Evolutionary conservation across 2,113 vertebrate genomes (phyloP).

Genomic region (Triplophysa tibetana): DNA sequence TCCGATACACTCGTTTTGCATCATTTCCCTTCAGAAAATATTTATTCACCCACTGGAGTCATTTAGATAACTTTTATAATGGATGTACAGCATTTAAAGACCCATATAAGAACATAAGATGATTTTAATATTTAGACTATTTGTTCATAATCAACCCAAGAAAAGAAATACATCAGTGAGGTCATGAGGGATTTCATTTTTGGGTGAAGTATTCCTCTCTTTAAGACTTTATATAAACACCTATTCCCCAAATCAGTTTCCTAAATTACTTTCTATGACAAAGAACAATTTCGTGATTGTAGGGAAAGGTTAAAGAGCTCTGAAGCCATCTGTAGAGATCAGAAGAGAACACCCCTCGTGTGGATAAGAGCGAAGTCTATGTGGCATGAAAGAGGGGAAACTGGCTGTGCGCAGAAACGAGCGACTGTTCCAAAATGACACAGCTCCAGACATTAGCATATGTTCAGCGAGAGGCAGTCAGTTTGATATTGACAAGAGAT

Average conservation of each 20-base stretch:
- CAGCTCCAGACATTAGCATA: conserved; percentile 46
- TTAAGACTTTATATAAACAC: neutral
- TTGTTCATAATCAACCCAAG: no score
- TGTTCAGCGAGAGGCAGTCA: conserved; percentile 40
- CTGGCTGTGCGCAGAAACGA: conserved; percentile 2
- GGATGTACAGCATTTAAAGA: no score
- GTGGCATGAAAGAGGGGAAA: neutral
- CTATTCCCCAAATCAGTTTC: neutral
- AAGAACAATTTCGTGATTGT: neutral
- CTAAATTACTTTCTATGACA: neutral
- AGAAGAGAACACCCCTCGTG: conserved; percentile 4
- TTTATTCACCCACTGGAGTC: no score
- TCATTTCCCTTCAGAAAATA: no score
- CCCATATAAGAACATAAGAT: no score
- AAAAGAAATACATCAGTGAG: no score
- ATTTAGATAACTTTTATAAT: no score
- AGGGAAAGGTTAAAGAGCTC: conserved; percentile 31
- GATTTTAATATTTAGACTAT: no score
- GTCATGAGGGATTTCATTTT: no score
- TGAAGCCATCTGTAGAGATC: conserved; percentile 11
- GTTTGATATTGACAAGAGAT: conserved; percentile 21
- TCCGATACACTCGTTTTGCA: no score
- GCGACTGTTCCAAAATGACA: conserved; percentile 11
- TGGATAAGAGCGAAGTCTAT: conserved; percentile 3
- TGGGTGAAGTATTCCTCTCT: neutral